phyloP scores from a whole-genome alignment of 2,113 vertebrate genomes.

The Uropsilus gracilis region DNA sequence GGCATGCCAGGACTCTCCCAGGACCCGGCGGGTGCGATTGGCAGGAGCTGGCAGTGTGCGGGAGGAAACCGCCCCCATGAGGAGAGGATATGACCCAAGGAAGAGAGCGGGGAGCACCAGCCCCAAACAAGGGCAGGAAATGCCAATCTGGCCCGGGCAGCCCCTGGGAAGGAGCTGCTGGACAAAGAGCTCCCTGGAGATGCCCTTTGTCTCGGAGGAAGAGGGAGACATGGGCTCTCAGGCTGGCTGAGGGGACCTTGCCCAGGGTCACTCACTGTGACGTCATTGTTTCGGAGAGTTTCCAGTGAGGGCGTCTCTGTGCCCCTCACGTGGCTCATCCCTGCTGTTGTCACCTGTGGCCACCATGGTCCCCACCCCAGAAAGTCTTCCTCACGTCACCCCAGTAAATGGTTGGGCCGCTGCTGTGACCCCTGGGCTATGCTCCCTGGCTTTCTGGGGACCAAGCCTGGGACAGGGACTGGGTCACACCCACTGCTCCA shows the following conservation, averaged over 20 bases:
- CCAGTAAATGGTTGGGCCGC: background rate
- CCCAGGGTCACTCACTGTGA: background rate
- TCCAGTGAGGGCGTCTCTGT: background rate
- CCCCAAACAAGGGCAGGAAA: slow-evolving; percentile 38
- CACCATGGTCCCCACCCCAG: background rate
- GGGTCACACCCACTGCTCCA: rapidly evolving
- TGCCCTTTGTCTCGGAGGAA: background rate
- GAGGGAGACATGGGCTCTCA: background rate
- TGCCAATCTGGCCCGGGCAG: background rate
- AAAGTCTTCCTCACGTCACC: background rate
- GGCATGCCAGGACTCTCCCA: background rate
- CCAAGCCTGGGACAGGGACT: background rate
- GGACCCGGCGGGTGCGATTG: background rate
- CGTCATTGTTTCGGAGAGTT: background rate
- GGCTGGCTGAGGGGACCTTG: background rate
- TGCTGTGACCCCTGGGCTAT: background rate
- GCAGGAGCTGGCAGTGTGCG: background rate
- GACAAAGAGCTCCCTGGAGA: background rate
- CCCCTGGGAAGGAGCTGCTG: background rate
- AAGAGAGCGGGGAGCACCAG: slow-evolving; percentile 25
- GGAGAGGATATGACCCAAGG: slow-evolving; percentile 47
- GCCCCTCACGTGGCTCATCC: background rate
- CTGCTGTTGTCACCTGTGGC: background rate
- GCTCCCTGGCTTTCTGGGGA: background rate
- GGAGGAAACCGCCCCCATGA: slow-evolving; percentile 22